Percentiles rank a stretch among this genome's conserved stretches.
Evolutionary conservation across 2,113 vertebrate species (phyloP).

Genomic region (Amphiprion percula): DNA sequence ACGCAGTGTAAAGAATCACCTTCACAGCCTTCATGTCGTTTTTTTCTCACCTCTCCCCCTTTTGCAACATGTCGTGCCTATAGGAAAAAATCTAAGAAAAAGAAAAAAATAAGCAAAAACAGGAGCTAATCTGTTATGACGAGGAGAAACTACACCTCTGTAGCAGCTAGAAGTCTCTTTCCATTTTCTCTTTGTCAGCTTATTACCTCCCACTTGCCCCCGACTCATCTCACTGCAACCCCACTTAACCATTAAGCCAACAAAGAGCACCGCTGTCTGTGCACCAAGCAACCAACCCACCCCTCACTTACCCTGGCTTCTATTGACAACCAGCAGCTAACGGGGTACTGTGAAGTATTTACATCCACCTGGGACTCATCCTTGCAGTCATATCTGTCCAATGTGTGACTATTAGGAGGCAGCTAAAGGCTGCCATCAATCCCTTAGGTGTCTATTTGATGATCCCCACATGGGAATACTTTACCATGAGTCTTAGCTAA

Average conservation of each 20-base stretch:
- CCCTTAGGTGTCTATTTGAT: constrained; percentile 75
- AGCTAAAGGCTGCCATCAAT: constrained; percentile 72
- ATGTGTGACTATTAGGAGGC: constrained; percentile 68
- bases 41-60: neutral
- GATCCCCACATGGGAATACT: constrained; percentile 67
- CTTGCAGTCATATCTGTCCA: constrained; percentile 64
- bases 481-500: constrained; percentile 68
- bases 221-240: constrained; percentile 32
- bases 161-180: constrained; percentile 42
- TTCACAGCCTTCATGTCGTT: neutral
- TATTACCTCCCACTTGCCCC: constrained; percentile 33
- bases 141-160: constrained; percentile 29
- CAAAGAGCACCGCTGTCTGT: constrained; percentile 33
- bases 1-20: neutral
- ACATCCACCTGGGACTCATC: constrained; percentile 73
- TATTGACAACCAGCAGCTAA: constrained; percentile 66
- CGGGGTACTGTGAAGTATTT: constrained; percentile 57
- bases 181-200: constrained; percentile 52
- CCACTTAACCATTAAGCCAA: constrained; percentile 60
- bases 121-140: constrained; percentile 25
- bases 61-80: neutral
- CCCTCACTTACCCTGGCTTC: constrained; percentile 42
- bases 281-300: constrained; percentile 41
- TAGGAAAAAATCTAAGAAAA: constrained; percentile 12
- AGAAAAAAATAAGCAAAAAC: neutral